phyloP scores from a whole-genome alignment of 2,888 invertebrate genomes.

The Sicus ferrugineus region DNA sequence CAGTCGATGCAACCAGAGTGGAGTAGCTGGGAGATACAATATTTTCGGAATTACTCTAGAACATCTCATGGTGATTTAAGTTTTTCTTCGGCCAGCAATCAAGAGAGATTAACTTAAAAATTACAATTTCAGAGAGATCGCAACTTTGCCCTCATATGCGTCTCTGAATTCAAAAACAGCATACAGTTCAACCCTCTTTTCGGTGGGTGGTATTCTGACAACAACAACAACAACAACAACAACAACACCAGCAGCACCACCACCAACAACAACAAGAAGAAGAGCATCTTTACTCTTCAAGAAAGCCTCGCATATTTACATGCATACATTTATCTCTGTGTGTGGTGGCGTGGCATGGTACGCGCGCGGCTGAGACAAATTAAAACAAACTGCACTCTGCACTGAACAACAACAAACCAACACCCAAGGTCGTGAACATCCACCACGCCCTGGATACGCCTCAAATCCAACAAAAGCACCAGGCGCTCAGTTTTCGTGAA shows the following conservation, averaged over 20 bases:
- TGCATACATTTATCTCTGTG: background rate
- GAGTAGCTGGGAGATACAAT: no score
- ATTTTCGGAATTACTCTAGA: no score
- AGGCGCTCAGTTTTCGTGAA: slow-evolving; percentile 59
- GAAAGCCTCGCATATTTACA: background rate
- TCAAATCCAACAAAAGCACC: slow-evolving; percentile 63
- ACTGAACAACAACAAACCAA: slow-evolving; percentile 47
- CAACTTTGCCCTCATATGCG: no score
- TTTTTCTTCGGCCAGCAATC: background rate
- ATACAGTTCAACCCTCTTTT: background rate
- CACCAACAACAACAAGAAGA: slow-evolving; percentile 11
- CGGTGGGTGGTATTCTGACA: background rate
- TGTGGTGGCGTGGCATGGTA: slow-evolving; percentile 15
- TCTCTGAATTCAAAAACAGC: background rate
- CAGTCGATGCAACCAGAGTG: no score
- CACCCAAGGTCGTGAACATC: slow-evolving; percentile 58
- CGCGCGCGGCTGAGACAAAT: slow-evolving; percentile 36
- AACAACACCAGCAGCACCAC: slow-evolving; percentile 3
- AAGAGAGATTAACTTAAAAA: no score
- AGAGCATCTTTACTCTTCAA: background rate
- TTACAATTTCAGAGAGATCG: no score
- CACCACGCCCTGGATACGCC: slow-evolving; percentile 67
- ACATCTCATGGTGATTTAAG: background rate
- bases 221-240: slow-evolving; percentile 8
- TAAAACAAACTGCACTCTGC: slow-evolving; percentile 33